Conservation (phyloP, 2,888 invertebrate species). For the Oegoconia quadripuncta region DNA sequence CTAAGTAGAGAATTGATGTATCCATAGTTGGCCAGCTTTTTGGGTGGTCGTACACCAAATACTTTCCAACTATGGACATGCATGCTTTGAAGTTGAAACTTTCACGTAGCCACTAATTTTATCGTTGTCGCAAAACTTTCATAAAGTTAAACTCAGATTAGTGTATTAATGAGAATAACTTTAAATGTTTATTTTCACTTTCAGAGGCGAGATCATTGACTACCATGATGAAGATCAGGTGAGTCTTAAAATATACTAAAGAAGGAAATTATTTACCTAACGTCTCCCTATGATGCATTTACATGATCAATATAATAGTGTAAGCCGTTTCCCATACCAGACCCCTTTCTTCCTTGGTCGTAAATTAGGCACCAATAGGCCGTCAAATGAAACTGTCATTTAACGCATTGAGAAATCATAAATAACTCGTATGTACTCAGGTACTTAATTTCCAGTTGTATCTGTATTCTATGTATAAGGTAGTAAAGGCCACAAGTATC, state of each 20-base stretch:
- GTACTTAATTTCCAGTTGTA: constrained; percentile 12
- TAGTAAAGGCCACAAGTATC: constrained; percentile 23
- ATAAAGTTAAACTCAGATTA: neutral
- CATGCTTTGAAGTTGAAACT: constrained; percentile 29
- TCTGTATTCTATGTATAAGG: constrained; percentile 14
- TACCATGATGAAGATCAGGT: constrained; percentile 65
- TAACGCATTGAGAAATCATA: neutral
- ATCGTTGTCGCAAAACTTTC: constrained; percentile 6
- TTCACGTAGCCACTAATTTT: constrained; percentile 17
- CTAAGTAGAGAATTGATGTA: constrained; percentile 10
- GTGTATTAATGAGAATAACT: constrained; percentile 3
- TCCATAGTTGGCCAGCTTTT: constrained; percentile 20
- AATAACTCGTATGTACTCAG: constrained; percentile 1
- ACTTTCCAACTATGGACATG: constrained; percentile 28
- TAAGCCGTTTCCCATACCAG: too few species aligned
- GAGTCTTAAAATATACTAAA: constrained; percentile 22
- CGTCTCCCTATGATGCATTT: neutral
- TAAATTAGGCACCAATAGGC: too few species aligned
- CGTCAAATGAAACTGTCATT: neutral
- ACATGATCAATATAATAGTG: too few species aligned
- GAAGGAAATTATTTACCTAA: neutral
- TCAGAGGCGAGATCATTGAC: constrained; percentile 68
- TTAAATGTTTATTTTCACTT: constrained; percentile 29
- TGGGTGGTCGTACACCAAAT: constrained; percentile 19
- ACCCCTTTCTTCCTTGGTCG: too few species aligned